A percentile compares a stretch with the other conserved stretches of the same genome.
Evolutionary conservation across 2,797 vertebrate genomes (phyloP).

Genomic region (Macropodus opercularis): DNA sequence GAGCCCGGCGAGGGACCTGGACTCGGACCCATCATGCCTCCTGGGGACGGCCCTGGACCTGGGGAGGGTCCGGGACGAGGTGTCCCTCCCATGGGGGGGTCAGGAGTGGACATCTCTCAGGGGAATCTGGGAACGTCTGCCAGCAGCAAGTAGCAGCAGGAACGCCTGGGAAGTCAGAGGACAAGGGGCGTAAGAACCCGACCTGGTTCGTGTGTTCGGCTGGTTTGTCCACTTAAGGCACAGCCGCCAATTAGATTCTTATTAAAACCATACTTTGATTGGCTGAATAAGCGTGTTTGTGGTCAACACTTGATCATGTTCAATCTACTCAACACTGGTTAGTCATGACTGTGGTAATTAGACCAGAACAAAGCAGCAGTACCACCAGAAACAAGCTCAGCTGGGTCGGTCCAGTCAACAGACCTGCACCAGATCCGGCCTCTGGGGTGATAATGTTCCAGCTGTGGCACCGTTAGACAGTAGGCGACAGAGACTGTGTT

Average conservation of each 20-base stretch:
- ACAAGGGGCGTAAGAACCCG: not conserved
- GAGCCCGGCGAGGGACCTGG: slow-evolving; percentile 94
- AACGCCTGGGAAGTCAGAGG: slow-evolving; percentile 43
- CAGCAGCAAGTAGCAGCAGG: slow-evolving; percentile 68
- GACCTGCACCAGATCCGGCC: no score
- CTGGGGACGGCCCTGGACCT: slow-evolving; percentile 91
- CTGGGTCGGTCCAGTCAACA: no score
- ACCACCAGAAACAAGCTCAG: not conserved
- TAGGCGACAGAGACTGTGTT: no score
- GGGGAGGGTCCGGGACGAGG: slow-evolving; percentile 92
- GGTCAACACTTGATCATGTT: no score
- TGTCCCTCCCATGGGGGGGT: slow-evolving; percentile 92
- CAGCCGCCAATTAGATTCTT: no score
- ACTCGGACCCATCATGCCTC: slow-evolving; percentile 92
- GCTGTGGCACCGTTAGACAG: no score
- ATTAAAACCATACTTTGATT: no score
- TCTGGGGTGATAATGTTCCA: no score
- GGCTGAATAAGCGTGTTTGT: no score
- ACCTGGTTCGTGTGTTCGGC: no score
- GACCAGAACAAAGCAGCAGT: not conserved
- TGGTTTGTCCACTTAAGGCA: no score
- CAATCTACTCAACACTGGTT: no score
- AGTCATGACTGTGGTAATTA: not conserved
- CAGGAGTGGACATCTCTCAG: slow-evolving; percentile 91
- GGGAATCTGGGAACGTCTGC: slow-evolving; percentile 59